Evolutionary conservation across 2,888 invertebrate genomes (phyloP).

Genomic region (Alitta virens): DNA sequence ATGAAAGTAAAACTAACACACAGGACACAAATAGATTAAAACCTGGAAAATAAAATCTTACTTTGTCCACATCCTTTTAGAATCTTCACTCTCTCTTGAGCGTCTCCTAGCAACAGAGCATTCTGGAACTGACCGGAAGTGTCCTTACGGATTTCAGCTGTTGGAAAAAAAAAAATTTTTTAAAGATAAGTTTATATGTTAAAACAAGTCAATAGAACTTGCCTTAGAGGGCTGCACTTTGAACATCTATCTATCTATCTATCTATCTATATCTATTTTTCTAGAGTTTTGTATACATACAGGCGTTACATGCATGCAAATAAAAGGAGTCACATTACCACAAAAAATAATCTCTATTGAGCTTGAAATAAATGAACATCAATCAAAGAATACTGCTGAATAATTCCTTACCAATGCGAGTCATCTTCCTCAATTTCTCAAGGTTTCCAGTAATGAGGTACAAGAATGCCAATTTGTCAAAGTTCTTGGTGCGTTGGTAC

Average conservation of each 20-base stretch:
- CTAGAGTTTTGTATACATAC: not conserved
- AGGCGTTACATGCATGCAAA: too few species aligned
- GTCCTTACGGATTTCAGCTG: constrained; percentile 94
- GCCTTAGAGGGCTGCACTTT: too few species aligned
- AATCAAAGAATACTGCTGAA: not conserved
- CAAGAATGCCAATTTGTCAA: constrained; percentile 95
- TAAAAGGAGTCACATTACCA: not conserved
- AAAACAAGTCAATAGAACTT: too few species aligned
- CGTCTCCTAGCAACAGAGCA: constrained; percentile 86
- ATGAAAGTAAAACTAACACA: too few species aligned
- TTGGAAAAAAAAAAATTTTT: constrained; percentile 9
- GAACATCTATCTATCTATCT: too few species aligned
- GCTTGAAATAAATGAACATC: not conserved
- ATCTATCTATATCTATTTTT: too few species aligned
- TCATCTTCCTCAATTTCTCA: constrained; percentile 97
- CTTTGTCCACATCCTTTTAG: constrained; percentile 55
- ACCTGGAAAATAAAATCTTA: too few species aligned
- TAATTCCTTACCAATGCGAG: constrained; percentile 77
- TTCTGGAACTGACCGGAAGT: constrained; percentile 95
- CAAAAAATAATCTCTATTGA: not conserved
- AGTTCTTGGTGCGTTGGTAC: constrained; percentile 98
- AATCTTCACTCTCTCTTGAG: constrained; percentile 77
- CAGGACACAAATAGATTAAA: not conserved
- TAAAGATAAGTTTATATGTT: too few species aligned
- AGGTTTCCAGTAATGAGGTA: constrained; percentile 97